Evolutionary conservation across 1,140 invertebrate genomes (phyloP), one percentile per base, ranked within the genome.

Genomic region (Drosophila jambulina): DNA sequence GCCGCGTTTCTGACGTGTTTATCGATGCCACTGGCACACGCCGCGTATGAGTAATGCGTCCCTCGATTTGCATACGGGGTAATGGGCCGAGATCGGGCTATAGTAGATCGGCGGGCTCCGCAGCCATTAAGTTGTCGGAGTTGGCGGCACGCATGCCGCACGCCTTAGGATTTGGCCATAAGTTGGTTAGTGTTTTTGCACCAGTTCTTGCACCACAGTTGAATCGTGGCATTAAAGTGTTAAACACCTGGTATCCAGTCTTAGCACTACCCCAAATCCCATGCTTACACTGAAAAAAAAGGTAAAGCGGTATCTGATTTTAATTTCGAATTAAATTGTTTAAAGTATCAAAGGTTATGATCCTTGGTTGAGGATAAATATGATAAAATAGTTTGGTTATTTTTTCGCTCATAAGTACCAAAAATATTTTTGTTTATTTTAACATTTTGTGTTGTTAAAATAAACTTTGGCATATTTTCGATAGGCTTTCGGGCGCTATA

Each of bases 1-100:
- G 27, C 32, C 49, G 34, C 27, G 23, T 6, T n/a, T 19, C 23
- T 58, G 51, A 65, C 43, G 46, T 53, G 32, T 54, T 54, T 54
- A 36, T 54, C 32, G 51, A 0, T 23, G 51, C 8, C 29, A 32
- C 19, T 36, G 36, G 61, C 51, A 46, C 59, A 81, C 63, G 59
- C 38, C 49, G 75, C 80, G 80, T 82, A 82, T 82, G 80, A 82
- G 80, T 82, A 78, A 82, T 61, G 32, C 48, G 34, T 17, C 42
- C 8, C 25, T 21, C 36, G 65, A 70, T 49, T 70, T 53, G 60
- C 60, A 64, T 34, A 59, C 36, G 25, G 27, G 10, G 19, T 48
- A 62, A 38, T n/a, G n/a, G 21, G 19, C 64, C 42, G n/a, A 25
- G 46, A 43, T 42, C 45, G 36, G n/a, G 34, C 21, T 36, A 46